Conservation (phyloP, 2,113 vertebrate species). For the Rissa tridactyla region DNA sequence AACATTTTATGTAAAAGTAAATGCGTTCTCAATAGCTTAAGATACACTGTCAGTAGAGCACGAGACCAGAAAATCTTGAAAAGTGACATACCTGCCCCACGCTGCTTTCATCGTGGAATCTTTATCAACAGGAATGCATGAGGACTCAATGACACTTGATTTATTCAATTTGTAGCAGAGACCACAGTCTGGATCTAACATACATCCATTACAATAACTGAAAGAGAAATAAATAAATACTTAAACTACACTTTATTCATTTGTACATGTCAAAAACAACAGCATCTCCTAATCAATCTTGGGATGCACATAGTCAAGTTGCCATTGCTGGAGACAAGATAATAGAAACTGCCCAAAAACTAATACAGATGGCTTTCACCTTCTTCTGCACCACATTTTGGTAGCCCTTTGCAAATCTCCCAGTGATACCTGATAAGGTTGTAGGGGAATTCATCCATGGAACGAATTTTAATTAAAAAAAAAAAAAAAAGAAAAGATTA, state of each 20-base stretch:
- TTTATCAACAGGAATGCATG: slow-evolving; percentile 86
- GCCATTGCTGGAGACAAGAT: not conserved
- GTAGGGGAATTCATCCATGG: not conserved
- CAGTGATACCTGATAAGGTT: not conserved
- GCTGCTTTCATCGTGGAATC: slow-evolving; percentile 86
- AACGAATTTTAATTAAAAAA: not conserved
- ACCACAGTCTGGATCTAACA: slow-evolving; percentile 93
- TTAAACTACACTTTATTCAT: not conserved
- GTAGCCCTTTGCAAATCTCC: not conserved
- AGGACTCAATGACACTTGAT: slow-evolving; percentile 83
- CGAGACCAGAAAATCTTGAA: not conserved
- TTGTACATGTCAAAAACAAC: not conserved
- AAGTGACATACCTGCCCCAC: slow-evolving; percentile 90
- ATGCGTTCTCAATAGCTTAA: not conserved
- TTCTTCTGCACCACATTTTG: not conserved
- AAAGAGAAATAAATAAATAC: slow-evolving; percentile 9
- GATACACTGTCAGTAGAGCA: not conserved
- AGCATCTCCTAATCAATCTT: not conserved
- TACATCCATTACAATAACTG: slow-evolving; percentile 92
- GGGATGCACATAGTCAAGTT: not conserved
- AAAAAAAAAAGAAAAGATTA: not conserved
- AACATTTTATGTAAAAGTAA: not conserved
- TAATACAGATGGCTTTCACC: not conserved
- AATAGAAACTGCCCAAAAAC: not conserved
- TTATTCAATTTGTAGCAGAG: slow-evolving; percentile 94